Base-by-base conservation (phyloP, 1,140 invertebrate species). In the Maniola jurtina region DNA sequence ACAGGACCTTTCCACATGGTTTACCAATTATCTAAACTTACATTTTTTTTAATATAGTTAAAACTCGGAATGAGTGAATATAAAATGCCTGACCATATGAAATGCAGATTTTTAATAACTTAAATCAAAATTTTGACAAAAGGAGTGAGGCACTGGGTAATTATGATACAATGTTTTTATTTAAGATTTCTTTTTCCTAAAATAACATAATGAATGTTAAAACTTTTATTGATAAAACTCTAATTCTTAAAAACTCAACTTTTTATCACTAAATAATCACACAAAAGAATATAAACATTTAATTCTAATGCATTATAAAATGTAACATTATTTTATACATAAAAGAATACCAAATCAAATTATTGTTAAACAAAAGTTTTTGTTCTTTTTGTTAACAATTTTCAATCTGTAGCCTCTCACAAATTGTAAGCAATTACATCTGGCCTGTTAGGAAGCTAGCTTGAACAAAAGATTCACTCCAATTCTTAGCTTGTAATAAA, bases 231-330 rank as follows among this genome's bases (percentile, higher is more conserved):
- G 4, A 16, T 52, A 52, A 16, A 52, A 16, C 14, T 52, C 48
- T 52, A 16, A 52, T 52, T 25, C 16, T 25, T 45, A 45, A 16
- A 48, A 52, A 52, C 48, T 52, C 48, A 52, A 52, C 48, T 52
- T 52, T 55, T 34, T 34, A 13, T 55, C 6, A 55, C 54, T 55
- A 55, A 55, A 4, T 55, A 35, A 55, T 55, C 34, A 55, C 34
- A 55, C 34, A 55, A 35, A 35, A 35, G 13, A 35, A 35, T 55
- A 13, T n/a, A 25, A 25, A 25, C 25, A 35, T 55, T 55, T 55
- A 5, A 35, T 55, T 34, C 6, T 55, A 15, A 5, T 33, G 15
- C 50, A 33, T 14, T 15, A 14, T n/a, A 10, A n/a, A 14, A 48
- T 15, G n/a, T 48, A 48, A 48, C 6, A 48, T 10, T 48, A 48